Evolutionary conservation across 2,888 invertebrate genomes (phyloP), one percentile per base, ranked within the genome.

Genomic region (Helobdella robusta): DNA sequence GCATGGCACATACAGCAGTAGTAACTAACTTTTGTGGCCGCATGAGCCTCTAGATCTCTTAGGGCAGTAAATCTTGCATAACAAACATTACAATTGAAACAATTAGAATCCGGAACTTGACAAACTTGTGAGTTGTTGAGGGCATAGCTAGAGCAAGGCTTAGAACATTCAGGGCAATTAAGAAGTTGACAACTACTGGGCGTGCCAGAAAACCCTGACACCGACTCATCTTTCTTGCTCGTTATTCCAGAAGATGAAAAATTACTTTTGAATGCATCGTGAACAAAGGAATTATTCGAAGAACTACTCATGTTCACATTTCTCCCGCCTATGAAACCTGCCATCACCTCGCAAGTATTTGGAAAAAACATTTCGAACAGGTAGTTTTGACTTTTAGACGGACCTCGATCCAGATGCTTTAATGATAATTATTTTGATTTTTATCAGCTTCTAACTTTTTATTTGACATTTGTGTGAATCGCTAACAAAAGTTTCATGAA

Each of bases 331-430:
- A 62, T 32, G 18, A 30, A 32, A 15, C 46, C 62, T 32, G 50
- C 46, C 62, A 62, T 62, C n/a, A 34, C 50, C 32, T 44, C 48
- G 46, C 50, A 62, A 28, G 62, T n/a, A 28, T 23, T 46, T 32
- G 62, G 50, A 56, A 56, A 56, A 56, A 56, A 56, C 56, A 56
- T 56, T n/a, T n/a, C n/a, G n/a, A n/a, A n/a, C n/a, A n/a, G n/a
- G n/a, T n/a, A n/a, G n/a, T n/a, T n/a, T n/a, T n/a, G n/a, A n/a
- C n/a, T n/a, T n/a, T n/a, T n/a, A n/a, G n/a, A n/a, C n/a, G n/a
- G n/a, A n/a, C n/a, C n/a, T n/a, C n/a, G n/a, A n/a, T n/a, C n/a
- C n/a, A n/a, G n/a, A n/a, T n/a, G n/a, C n/a, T n/a, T n/a, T n/a
- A n/a, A n/a, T n/a, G n/a, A n/a, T n/a, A n/a, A n/a, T n/a, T n/a